phyloP scores from a whole-genome alignment of 2,797 vertebrate genomes.

The Fratercula arctica region DNA sequence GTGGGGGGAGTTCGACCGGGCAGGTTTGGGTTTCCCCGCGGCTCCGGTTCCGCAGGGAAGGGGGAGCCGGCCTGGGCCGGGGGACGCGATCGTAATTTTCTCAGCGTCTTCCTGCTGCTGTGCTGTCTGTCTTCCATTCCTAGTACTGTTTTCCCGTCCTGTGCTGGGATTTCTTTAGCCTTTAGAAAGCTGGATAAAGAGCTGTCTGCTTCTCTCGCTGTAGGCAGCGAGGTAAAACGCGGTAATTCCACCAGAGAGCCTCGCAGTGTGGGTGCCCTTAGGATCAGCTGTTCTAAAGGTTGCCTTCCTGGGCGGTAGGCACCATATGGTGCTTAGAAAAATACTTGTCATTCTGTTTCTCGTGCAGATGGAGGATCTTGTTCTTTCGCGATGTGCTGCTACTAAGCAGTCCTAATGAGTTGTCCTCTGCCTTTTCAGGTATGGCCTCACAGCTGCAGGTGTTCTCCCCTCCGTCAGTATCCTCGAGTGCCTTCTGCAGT shows the following conservation, averaged over 20 bases:
- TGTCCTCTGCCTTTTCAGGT: constrained; percentile 73
- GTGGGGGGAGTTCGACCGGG: no score
- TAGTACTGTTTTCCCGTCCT: fast-evolving
- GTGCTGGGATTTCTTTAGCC: neutral
- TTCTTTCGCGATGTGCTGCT: fast-evolving
- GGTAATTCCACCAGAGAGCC: fast-evolving
- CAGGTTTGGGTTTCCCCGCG: fast-evolving
- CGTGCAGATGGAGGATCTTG: neutral
- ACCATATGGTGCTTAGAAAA: neutral
- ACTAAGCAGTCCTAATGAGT: neutral
- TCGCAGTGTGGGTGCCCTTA: fast-evolving
- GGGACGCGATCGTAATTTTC: fast-evolving
- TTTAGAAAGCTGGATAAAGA: neutral
- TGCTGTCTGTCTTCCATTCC: fast-evolving
- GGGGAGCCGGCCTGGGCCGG: no score
- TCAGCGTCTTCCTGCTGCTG: fast-evolving
- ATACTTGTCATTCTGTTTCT: fast-evolving
- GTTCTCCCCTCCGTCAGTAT: constrained; percentile 96
- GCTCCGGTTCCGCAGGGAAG: neutral
- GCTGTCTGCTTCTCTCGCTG: fast-evolving
- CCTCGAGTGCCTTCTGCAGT: constrained; percentile 95
- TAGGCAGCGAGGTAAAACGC: fast-evolving
- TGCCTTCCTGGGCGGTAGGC: neutral
- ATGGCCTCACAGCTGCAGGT: constrained; percentile 97
- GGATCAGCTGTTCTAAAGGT: neutral